Base-by-base conservation (phyloP, 2,888 invertebrate genomes). In the Oligia strigilis region DNA sequence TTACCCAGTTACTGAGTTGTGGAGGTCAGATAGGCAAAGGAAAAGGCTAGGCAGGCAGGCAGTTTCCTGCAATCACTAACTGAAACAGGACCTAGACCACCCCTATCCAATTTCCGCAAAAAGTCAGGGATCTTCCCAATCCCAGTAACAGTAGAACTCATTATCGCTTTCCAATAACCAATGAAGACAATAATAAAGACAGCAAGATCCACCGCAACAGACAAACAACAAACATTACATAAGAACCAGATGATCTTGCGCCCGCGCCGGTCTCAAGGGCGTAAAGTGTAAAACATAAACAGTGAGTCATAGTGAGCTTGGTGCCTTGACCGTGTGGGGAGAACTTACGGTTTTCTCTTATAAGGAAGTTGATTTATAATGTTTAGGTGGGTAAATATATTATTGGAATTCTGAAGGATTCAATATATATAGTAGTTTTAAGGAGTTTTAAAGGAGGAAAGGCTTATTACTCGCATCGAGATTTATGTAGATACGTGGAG, bases 221-320 rank as follows among this genome's bases (percentile, higher is more conserved):
- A 87, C 81, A 69, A 40, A 86, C 83, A 79, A 80, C 75, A 87
- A 84, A 84, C 69, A 75, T 85, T 85, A 87, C 81, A 87, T 84
- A 85, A 85, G 80, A 73, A 75, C 66, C 83, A 84, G 79, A 86
- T 79, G 73, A 84, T 83, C 69, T 75, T 86, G 75, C 75, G 49
- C 60, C 80, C 29, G 86, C 62, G 65, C 23, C 72, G 72, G 52
- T 74, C n/a, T 85, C 85, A 85, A 85, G 85, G 85, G 81, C 87
- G 43, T 65, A 73, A 67, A 78, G 74, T 72, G 69, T 85, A 85
- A 55, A 82, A 82, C 66, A 78, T 83, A 78, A 87, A 86, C 87
- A 81, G 67, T 86, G 87, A 86, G 67, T 87, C 86, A 86, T 40
- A 65, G 52, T 81, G 76, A 76, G 74, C 75, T 76, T 52, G 40